Evolutionary conservation across 2,113 vertebrate genomes (phyloP).

Genomic region (Rattus rattus): DNA sequence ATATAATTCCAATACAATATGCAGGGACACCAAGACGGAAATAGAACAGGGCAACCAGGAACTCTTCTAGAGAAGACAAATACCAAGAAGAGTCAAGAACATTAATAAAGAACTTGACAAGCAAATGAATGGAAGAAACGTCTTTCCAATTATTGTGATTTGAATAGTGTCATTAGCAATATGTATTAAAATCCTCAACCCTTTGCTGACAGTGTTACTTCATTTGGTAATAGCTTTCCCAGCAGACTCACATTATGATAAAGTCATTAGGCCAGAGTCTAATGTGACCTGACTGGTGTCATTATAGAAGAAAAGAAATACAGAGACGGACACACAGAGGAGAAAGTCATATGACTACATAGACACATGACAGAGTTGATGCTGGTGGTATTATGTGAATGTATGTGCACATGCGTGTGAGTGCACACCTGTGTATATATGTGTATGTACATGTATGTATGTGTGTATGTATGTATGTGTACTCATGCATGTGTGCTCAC

Average conservation of each 20-base stretch:
- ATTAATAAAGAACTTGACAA: background rate
- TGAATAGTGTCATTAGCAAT: background rate
- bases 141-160: background rate
- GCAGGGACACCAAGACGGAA: background rate
- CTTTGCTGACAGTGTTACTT: background rate
- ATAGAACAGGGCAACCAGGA: background rate
- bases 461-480: accelerated
- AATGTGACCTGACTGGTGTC: background rate
- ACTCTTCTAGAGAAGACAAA: background rate
- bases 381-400: background rate
- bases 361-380: background rate
- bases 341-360: background rate
- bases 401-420: background rate
- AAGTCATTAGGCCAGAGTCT: background rate
- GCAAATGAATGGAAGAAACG: background rate
- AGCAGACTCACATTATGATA: background rate
- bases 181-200: background rate
- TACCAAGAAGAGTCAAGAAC: background rate
- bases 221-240: background rate
- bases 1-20: background rate
- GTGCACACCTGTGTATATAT: background rate
- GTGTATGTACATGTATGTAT: background rate
- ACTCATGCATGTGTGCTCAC: too few species aligned
- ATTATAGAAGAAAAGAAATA: background rate
- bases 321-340: background rate